Percentiles rank a stretch among this genome's conserved stretches.
phyloP scores from a whole-genome alignment of 1,140 invertebrate species.

The roundworm (Caenorhabditis elegans) region WBcel235 BX284605.5:20744001-20744500 shows the following conservation, averaged over 20 bases:
- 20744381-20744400: background rate
- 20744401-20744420: too few relatives aligned
- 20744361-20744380: background rate
- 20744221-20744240: background rate
- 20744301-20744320: conserved; percentile 9
- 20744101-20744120: background rate
- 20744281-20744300: background rate
- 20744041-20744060: too few relatives aligned
- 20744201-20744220: background rate
- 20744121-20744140: conserved; percentile 6
- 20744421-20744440: too few relatives aligned
- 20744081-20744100: background rate
- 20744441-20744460: background rate
- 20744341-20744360: background rate
- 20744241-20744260: background rate
- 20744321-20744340: background rate
- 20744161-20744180: conserved; percentile 8
- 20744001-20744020: conserved; percentile 3
- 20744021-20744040: too few relatives aligned
- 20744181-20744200: background rate
- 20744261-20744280: background rate
- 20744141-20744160: conserved; percentile 14
- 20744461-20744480: background rate
- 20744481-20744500: background rate
- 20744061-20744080: background rate